Percentiles rank a stretch among this genome's conserved stretches.
Evolutionary conservation across 2,888 invertebrate genomes (phyloP).

Genomic region (Galeopsomyia nigrocyanea): DNA sequence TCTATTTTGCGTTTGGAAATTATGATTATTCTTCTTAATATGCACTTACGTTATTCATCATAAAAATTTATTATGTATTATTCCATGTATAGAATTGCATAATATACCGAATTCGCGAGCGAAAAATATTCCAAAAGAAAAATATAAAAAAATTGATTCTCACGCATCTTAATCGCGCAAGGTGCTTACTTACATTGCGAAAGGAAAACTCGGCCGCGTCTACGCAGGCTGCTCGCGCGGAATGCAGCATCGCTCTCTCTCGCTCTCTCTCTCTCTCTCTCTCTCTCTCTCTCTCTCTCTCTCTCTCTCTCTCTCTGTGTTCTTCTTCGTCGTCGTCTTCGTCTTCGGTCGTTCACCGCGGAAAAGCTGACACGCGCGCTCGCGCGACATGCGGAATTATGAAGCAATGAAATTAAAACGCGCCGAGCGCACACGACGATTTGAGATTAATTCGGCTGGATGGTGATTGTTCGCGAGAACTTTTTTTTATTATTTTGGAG

Average conservation of each 20-base stretch:
- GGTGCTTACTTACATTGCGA: not conserved
- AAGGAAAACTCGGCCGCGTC: slow-evolving; percentile 30
- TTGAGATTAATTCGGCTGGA: too few relatives aligned
- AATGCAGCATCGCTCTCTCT: slow-evolving; percentile 31
- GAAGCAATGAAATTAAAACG: slow-evolving; percentile 16
- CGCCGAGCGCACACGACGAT: not conserved
- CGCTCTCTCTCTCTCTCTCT: slow-evolving; percentile 18
- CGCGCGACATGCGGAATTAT: slow-evolving; percentile 14
- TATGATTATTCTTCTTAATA: too few relatives aligned
- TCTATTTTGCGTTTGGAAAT: too few relatives aligned
- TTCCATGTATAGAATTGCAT: too few relatives aligned
- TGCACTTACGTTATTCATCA: too few relatives aligned
- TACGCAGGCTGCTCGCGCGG: slow-evolving; percentile 31
- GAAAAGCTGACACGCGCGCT: slow-evolving; percentile 23
- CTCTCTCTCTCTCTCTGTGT: slow-evolving; percentile 15
- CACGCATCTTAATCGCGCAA: too few relatives aligned
- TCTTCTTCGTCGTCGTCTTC: not conserved
- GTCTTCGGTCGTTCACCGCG: slow-evolving; percentile 39
- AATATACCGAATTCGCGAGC: too few relatives aligned
- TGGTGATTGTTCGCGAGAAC: too few relatives aligned
- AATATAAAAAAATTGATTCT: too few relatives aligned
- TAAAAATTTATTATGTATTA: too few relatives aligned
- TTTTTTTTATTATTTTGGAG: too few relatives aligned
- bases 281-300: slow-evolving; percentile 13
- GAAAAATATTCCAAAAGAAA: too few relatives aligned